phyloP scores from a whole-genome alignment of 2,888 invertebrate genomes.

The Erebia ligea region DNA sequence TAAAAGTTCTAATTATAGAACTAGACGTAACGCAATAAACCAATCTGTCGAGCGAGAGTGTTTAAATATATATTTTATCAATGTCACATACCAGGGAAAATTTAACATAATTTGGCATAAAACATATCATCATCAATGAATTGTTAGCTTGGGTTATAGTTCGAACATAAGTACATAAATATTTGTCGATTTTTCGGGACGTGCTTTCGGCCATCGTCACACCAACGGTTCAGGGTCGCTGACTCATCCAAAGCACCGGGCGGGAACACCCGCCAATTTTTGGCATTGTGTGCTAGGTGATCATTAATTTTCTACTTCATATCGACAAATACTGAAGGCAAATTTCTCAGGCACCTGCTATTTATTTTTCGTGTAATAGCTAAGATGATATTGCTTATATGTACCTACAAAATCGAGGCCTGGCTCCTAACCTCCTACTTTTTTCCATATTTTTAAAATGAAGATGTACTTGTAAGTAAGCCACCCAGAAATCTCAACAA shows the following conservation, averaged over 20 bases:
- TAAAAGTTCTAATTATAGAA: constrained; percentile 4
- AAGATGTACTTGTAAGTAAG: background rate
- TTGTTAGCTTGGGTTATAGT: background rate
- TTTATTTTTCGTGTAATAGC: background rate
- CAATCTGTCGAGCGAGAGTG: constrained; percentile 11
- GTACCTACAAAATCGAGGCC: too few relatives aligned
- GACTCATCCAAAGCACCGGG: constrained; percentile 63
- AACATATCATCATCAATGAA: background rate
- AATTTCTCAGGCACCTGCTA: background rate
- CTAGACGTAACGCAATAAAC: constrained; percentile 11
- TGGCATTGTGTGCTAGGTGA: constrained; percentile 55
- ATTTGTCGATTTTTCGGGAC: constrained; percentile 46
- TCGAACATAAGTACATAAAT: constrained; percentile 11
- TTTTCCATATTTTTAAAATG: background rate
- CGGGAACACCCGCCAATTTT: constrained; percentile 72
- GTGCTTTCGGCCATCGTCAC: constrained; percentile 52
- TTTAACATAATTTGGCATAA: background rate
- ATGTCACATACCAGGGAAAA: constrained; percentile 10
- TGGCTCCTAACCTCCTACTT: too few relatives aligned
- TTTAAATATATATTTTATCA: constrained; percentile 16
- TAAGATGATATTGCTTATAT: too few relatives aligned
- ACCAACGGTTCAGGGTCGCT: constrained; percentile 68
- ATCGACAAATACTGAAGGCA: background rate
- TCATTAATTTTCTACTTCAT: constrained; percentile 17
- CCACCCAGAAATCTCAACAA: background rate